Conservation (phyloP, 2,113 vertebrate genomes). For the Syngnathoides biaculeatus region DNA sequence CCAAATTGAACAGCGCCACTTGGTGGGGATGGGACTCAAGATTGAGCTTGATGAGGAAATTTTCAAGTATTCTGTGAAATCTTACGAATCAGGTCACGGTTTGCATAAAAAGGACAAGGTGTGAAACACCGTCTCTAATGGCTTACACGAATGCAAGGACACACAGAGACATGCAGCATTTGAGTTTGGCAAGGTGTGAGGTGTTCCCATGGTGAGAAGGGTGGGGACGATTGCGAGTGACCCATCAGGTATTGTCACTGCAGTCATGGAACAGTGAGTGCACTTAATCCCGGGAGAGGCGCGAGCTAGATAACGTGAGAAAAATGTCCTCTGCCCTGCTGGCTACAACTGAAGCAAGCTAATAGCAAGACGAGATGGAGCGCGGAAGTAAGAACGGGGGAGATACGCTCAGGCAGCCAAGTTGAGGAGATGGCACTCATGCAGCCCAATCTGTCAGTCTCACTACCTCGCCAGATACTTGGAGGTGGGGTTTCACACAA, state of each 20-base stretch:
- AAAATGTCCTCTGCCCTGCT: slow-evolving; percentile 37
- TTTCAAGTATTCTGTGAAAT: slow-evolving; percentile 1
- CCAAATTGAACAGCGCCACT: background rate
- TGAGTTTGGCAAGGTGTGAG: slow-evolving; percentile 30
- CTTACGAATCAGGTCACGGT: background rate
- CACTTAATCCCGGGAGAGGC: slow-evolving; percentile 35
- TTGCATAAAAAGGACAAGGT: slow-evolving; percentile 8
- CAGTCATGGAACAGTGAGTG: slow-evolving; percentile 48
- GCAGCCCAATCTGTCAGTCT: slow-evolving; percentile 73
- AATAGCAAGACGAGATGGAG: slow-evolving; percentile 37
- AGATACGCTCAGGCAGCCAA: slow-evolving; percentile 50
- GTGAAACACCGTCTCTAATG: slow-evolving; percentile 31
- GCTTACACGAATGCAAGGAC: slow-evolving; percentile 30
- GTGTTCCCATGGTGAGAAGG: slow-evolving; percentile 8
- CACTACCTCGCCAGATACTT: slow-evolving; percentile 65
- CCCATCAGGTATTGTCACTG: slow-evolving; percentile 35
- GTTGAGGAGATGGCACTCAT: slow-evolving; percentile 64
- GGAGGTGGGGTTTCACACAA: slow-evolving; percentile 44
- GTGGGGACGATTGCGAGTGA: slow-evolving; percentile 20
- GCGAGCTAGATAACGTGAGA: slow-evolving; percentile 36
- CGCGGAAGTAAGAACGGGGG: slow-evolving; percentile 28
- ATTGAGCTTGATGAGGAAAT: slow-evolving; percentile 10
- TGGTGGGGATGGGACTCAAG: background rate
- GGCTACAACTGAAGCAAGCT: slow-evolving; percentile 42
- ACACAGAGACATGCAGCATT: slow-evolving; percentile 18